Percentiles rank a stretch among this genome's conserved stretches.
Conservation (phyloP, 2,113 vertebrate species). For the Corvus cornix region DNA sequence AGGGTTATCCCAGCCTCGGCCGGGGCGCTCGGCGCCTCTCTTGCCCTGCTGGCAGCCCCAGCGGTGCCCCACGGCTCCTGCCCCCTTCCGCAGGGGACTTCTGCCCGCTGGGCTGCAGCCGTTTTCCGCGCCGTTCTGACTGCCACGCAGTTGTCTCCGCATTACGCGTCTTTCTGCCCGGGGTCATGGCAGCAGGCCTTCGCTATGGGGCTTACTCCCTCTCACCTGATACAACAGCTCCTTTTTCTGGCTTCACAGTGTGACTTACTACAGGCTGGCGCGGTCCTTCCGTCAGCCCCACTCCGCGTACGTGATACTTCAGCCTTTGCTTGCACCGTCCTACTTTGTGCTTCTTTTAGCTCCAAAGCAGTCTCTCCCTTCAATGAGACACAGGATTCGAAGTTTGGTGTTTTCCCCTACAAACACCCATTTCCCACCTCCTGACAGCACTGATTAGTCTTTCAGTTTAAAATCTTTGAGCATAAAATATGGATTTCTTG, state of each 20-base stretch:
- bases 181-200: not conserved
- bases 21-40: no score
- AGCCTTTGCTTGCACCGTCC: not conserved
- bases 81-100: no score
- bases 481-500: not conserved
- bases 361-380: not conserved
- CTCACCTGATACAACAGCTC: no score
- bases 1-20: no score
- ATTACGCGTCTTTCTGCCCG: accelerated
- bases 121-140: accelerated
- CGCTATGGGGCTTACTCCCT: accelerated
- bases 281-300: accelerated
- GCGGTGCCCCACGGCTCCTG: not conserved
- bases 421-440: accelerated
- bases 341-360: not conserved
- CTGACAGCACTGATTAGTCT: accelerated
- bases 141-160: accelerated
- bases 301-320: accelerated
- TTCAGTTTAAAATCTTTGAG: not conserved
- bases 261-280: not conserved
- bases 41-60: not conserved
- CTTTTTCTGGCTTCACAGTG: not conserved
- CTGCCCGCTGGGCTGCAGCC: not conserved
- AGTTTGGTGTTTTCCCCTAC: not conserved
- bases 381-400: not conserved